Conservation (phyloP, 2,797 vertebrate genomes). For the Characodon lateralis region DNA sequence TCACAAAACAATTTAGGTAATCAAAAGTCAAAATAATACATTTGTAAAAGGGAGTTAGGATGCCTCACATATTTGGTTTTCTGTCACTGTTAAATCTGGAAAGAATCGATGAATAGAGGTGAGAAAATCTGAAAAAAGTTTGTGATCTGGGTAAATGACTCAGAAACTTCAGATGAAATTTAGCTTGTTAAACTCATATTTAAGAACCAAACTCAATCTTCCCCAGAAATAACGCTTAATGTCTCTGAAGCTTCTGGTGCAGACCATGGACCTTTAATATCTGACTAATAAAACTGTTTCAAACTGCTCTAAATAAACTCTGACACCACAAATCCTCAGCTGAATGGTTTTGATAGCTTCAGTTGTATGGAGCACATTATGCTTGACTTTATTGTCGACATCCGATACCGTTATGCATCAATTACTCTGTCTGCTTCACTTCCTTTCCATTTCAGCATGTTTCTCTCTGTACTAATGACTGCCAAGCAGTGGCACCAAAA, state of each 20-base stretch:
- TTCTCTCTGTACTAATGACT: slow-evolving; percentile 29
- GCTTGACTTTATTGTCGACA: slow-evolving; percentile 25
- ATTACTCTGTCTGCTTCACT: slow-evolving; percentile 40
- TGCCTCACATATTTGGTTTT: background rate
- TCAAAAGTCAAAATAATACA: background rate
- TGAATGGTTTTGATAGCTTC: slow-evolving; percentile 4
- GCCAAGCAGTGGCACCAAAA: slow-evolving; percentile 23
- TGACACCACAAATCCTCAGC: background rate
- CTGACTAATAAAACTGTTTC: slow-evolving; percentile 16
- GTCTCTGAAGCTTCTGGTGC: background rate
- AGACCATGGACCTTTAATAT: background rate
- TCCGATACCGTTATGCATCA: slow-evolving; percentile 41
- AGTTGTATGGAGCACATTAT: slow-evolving; percentile 25
- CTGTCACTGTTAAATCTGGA: background rate
- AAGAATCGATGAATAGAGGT: background rate
- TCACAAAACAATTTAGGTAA: background rate
- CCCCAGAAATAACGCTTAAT: background rate
- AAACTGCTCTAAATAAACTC: slow-evolving; percentile 10
- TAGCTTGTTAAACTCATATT: too few species aligned
- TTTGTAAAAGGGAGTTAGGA: too few species aligned
- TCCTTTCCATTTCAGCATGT: slow-evolving; percentile 42
- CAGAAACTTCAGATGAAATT: background rate
- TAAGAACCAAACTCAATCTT: background rate
- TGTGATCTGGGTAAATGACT: background rate
- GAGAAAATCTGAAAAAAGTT: background rate